Percentiles rank a stretch among this genome's conserved stretches.
phyloP scores from a whole-genome alignment of 2,797 vertebrate genomes.

The Gymnocypris eckloni region DNA sequence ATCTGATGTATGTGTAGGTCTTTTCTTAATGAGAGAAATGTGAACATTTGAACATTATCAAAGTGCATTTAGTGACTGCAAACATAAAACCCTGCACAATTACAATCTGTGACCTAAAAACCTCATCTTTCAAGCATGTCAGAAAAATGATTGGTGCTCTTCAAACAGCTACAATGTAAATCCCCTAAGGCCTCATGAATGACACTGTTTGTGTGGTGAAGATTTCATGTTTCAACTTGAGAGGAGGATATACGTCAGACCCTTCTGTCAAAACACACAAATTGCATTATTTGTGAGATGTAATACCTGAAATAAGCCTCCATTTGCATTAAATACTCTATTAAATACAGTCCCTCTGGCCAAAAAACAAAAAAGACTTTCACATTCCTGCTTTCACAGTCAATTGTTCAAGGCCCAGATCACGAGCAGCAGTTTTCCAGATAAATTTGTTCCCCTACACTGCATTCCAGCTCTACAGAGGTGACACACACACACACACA shows the following conservation, averaged over 20 bases:
- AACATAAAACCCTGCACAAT: neutral
- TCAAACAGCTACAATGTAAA: conserved; percentile 59
- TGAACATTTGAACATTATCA: neutral
- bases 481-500: conserved; percentile 52
- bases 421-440: conserved; percentile 56
- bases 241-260: conserved; percentile 57
- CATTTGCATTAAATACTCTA: conserved; percentile 42
- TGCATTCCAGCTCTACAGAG: conserved; percentile 47
- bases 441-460: conserved; percentile 51
- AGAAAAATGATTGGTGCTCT: conserved; percentile 42
- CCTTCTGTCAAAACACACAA: conserved; percentile 59
- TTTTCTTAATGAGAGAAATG: conserved; percentile 61
- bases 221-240: conserved; percentile 74
- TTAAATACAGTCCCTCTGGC: conserved; percentile 30
- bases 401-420: conserved; percentile 54
- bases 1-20: conserved; percentile 49
- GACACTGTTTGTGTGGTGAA: conserved; percentile 39
- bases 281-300: conserved; percentile 41
- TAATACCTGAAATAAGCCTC: conserved; percentile 49
- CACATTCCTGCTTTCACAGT: conserved; percentile 59
- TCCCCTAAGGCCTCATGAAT: conserved; percentile 55
- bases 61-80: neutral
- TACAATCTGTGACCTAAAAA: conserved; percentile 42
- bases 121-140: conserved; percentile 20
- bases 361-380: neutral